These are phyloP conservation scores for Plagodis pulveraria DNA, from an alignment of 2,888 invertebrate species.

Conservation along the genomic window DNA sequence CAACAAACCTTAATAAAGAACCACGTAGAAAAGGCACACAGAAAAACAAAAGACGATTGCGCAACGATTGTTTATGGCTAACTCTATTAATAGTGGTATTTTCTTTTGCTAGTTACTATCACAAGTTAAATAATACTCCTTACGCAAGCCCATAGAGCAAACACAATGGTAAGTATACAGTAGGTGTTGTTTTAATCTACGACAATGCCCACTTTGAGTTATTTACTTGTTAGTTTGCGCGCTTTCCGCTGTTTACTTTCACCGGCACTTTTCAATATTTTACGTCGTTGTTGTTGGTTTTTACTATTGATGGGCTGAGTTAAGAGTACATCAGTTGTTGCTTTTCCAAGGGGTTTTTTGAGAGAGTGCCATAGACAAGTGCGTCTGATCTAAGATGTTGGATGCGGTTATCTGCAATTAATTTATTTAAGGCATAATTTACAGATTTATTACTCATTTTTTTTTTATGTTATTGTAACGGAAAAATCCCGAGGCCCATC, in stretches of 20 bases:
- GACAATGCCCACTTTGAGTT: conserved; percentile 10
- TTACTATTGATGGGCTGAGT: background rate
- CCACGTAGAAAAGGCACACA: background rate
- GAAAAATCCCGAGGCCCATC: too few species aligned
- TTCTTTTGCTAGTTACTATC: conserved; percentile 3
- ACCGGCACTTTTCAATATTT: conserved; percentile 14
- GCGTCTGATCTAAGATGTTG: too few species aligned
- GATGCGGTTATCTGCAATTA: too few species aligned
- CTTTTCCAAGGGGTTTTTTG: too few species aligned
- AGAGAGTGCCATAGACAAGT: too few species aligned
- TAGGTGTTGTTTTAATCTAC: too few species aligned
- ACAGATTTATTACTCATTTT: too few species aligned
- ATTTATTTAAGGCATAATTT: too few species aligned
- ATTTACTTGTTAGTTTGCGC: conserved; percentile 1
- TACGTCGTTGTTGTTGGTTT: background rate
- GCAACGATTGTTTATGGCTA: conserved; percentile 9
- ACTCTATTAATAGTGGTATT: conserved; percentile 1
- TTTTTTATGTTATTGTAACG: too few species aligned
- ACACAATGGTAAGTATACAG: background rate
- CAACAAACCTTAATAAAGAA: too few species aligned
- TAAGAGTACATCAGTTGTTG: too few species aligned
- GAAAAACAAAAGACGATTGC: conserved; percentile 11
- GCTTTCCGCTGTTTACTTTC: conserved; percentile 21
- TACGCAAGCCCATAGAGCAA: background rate
- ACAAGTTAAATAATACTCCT: too few species aligned